A percentile compares a stretch with the other conserved stretches of the same genome.
phyloP scores from a whole-genome alignment of 2,113 vertebrate genomes.

The Condylura cristata region DNA sequence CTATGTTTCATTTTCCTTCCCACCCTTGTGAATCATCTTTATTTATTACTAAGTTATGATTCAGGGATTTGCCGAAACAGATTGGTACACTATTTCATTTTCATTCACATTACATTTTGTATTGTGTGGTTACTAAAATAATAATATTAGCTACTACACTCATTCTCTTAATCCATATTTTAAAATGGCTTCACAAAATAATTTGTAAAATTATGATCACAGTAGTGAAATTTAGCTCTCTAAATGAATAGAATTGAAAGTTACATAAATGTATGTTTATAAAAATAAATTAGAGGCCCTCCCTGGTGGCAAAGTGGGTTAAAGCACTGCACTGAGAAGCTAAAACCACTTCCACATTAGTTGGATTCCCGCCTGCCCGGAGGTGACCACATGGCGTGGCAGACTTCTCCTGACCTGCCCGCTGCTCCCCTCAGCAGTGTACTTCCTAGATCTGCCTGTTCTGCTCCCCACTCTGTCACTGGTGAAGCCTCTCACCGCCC shows the following conservation, averaged over 20 bases:
- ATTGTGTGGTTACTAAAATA: background rate
- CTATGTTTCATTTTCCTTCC: background rate
- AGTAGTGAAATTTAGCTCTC: background rate
- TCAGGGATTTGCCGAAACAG: background rate
- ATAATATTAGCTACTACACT: background rate
- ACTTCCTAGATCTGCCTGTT: too few species aligned
- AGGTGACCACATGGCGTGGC: too few species aligned
- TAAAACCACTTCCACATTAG: too few species aligned
- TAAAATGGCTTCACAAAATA: background rate
- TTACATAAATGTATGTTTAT: background rate
- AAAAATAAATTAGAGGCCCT: slow-evolving; percentile 1
- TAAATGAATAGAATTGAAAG: background rate
- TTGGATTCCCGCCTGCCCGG: too few species aligned
- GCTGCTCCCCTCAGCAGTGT: too few species aligned
- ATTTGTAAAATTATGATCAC: background rate
- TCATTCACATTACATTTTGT: background rate
- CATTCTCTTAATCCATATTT: background rate
- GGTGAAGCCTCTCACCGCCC: too few species aligned
- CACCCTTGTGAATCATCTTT: background rate
- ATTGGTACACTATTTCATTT: background rate
- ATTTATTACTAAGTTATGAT: background rate
- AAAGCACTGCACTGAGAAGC: too few species aligned
- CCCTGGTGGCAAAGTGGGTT: too few species aligned
- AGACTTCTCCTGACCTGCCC: too few species aligned
- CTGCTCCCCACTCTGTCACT: too few species aligned